Conservation (phyloP, 37 sponge, comb jelly and placozoan species). For the Ianthella basta region DNA sequence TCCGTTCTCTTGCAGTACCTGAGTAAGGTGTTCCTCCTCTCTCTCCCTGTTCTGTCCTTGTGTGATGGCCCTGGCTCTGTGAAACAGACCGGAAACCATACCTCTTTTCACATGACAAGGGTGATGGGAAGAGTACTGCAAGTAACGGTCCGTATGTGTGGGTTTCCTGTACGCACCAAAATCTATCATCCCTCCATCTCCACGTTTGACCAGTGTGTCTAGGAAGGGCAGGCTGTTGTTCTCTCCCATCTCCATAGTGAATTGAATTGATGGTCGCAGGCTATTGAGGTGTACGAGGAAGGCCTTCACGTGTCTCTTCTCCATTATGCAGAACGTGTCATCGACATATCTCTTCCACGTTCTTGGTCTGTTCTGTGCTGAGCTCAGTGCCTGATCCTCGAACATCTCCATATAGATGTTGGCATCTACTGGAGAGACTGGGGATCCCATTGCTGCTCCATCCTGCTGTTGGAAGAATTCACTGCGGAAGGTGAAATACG, state of each 20-base stretch:
- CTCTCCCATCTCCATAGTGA: constrained; percentile 9
- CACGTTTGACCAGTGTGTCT: not conserved
- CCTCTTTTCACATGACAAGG: not conserved
- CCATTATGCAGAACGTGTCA: constrained; percentile 47
- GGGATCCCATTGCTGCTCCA: constrained; percentile 46
- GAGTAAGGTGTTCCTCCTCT: not conserved
- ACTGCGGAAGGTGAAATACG: constrained; percentile 13
- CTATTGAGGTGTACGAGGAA: constrained; percentile 5
- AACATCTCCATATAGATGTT: constrained; percentile 45
- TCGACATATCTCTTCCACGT: constrained; percentile 16
- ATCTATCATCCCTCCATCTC: not conserved
- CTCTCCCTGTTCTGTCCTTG: not conserved
- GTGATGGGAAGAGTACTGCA: constrained; percentile 6
- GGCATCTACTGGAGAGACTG: constrained; percentile 36
- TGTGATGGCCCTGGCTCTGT: constrained; percentile 30
- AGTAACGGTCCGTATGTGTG: constrained; percentile 17
- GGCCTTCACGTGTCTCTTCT: not conserved
- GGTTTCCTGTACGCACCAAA: not conserved
- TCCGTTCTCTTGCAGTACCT: constrained; percentile 16
- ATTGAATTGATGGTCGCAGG: constrained; percentile 3
- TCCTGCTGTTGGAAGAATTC: not conserved
- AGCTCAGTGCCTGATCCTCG: constrained; percentile 8
- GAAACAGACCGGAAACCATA: not conserved
- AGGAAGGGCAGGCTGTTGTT: constrained; percentile 21
- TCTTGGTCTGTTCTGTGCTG: constrained; percentile 8